phyloP scores from a whole-genome alignment of 2,888 invertebrate species.

The Gymnoscelis rufifasciata region DNA sequence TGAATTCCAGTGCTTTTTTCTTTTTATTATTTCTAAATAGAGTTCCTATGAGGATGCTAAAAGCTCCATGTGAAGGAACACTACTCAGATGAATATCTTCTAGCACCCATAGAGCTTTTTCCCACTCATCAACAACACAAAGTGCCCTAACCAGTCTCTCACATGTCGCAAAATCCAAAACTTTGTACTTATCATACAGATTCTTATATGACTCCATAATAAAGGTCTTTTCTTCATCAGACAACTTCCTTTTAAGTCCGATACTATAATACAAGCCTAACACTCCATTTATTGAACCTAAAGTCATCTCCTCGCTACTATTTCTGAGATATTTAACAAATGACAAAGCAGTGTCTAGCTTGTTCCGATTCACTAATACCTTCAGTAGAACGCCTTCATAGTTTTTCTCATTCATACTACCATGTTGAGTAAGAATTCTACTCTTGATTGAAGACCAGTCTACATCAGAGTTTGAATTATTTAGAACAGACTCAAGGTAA shows the following conservation, averaged over 20 bases:
- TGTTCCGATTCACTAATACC: conserved; percentile 59
- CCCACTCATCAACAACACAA: conserved; percentile 82
- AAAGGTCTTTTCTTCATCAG: conserved; percentile 68
- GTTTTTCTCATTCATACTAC: conserved; percentile 67
- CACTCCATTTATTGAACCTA: conserved; percentile 79
- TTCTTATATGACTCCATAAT: conserved; percentile 73
- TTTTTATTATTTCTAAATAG: conserved; percentile 80
- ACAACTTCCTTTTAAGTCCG: conserved; percentile 43
- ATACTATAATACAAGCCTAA: conserved; percentile 73
- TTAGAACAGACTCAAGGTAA: conserved; percentile 44
- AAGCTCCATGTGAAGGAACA: conserved; percentile 66
- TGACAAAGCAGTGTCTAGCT: conserved; percentile 73
- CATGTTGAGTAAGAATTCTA: conserved; percentile 52
- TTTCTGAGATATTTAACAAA: conserved; percentile 78
- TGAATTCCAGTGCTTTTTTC: conserved; percentile 79
- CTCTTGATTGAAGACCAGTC: conserved; percentile 67
- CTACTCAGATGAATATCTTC: conserved; percentile 76
- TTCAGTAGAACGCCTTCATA: conserved; percentile 81
- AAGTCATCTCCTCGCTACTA: conserved; percentile 68
- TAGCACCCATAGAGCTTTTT: conserved; percentile 78
- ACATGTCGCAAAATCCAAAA: conserved; percentile 80
- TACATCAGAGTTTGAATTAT: conserved; percentile 22
- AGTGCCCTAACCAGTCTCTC: conserved; percentile 81
- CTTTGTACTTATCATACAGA: conserved; percentile 73
- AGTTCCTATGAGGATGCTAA: conserved; percentile 75